A percentile compares a stretch with the other conserved stretches of the same genome.
Evolutionary conservation across 2,888 invertebrate genomes (phyloP).

Genomic region (Opisthograptis luteolata): DNA sequence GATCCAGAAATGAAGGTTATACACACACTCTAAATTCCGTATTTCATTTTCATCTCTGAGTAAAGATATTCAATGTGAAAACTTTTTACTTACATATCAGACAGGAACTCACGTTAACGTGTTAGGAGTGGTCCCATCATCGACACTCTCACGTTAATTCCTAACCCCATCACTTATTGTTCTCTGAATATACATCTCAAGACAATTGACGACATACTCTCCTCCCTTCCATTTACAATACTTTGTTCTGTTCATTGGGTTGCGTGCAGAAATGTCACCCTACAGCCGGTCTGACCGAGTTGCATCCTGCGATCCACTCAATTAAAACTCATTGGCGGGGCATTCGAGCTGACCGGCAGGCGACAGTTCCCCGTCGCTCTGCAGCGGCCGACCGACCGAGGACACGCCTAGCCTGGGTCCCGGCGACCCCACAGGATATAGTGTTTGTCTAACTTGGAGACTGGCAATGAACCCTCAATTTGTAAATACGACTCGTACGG

Average conservation of each 20-base stretch:
- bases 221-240: background rate
- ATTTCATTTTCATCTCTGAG: no score
- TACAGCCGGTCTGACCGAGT: conserved; percentile 64
- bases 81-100: no score
- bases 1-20: no score
- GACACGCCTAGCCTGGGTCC: conserved; percentile 14
- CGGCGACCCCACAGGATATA: conserved; percentile 70
- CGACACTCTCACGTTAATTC: no score
- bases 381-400: conserved; percentile 38
- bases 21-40: no score
- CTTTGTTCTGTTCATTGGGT: conserved; percentile 10
- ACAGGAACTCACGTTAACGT: no score
- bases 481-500: background rate
- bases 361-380: conserved; percentile 18
- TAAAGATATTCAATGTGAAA: no score
- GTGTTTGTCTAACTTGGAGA: conserved; percentile 56
- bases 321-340: conserved; percentile 81
- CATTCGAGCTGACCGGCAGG: conserved; percentile 71
- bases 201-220: background rate
- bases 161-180: no score
- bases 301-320: conserved; percentile 75
- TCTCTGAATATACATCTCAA: no score
- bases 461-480: conserved; percentile 4
- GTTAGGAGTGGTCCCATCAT: no score
- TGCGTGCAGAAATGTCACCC: conserved; percentile 60